phyloP scores from a whole-genome alignment of 2,888 invertebrate species.

The Encarsia formosa region DNA sequence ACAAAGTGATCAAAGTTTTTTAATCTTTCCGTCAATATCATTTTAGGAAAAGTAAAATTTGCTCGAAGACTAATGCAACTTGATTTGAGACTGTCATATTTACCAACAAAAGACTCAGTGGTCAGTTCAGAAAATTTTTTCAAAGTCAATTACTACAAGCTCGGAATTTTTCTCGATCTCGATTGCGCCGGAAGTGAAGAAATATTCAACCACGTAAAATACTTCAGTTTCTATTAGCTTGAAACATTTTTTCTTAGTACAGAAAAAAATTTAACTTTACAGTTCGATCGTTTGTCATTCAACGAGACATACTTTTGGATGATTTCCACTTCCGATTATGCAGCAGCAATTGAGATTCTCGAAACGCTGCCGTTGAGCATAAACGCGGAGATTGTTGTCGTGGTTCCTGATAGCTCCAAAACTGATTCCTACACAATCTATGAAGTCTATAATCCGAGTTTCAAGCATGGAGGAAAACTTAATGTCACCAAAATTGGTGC shows the following conservation, averaged over 20 bases:
- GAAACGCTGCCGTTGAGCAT: conserved; percentile 33
- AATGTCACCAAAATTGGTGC: conserved; percentile 37
- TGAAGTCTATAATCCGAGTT: conserved; percentile 42
- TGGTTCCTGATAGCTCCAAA: conserved; percentile 1
- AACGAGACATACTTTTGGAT: conserved; percentile 43
- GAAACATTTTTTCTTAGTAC: too few relatives aligned
- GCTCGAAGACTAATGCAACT: too few relatives aligned
- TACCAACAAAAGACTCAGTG: too few relatives aligned
- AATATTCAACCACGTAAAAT: conserved; percentile 35
- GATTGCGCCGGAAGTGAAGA: conserved; percentile 34
- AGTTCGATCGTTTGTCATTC: conserved; percentile 31
- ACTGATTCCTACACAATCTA: conserved; percentile 25
- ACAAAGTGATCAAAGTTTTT: neutral
- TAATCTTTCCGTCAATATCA: neutral
- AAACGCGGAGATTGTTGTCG: conserved; percentile 36
- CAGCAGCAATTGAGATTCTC: conserved; percentile 27
- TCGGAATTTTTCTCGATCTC: conserved; percentile 37
- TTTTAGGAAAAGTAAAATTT: conserved; percentile 29
- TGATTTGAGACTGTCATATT: too few relatives aligned
- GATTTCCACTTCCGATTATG: conserved; percentile 15
- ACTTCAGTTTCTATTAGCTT: too few relatives aligned
- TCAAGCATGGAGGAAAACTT: conserved; percentile 35
- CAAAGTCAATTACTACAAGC: conserved; percentile 37
- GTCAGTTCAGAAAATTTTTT: too few relatives aligned
- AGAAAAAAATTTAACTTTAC: too few relatives aligned